phyloP scores from a whole-genome alignment of 1,140 invertebrate species.

The Drosophila kikkawai region DNA sequence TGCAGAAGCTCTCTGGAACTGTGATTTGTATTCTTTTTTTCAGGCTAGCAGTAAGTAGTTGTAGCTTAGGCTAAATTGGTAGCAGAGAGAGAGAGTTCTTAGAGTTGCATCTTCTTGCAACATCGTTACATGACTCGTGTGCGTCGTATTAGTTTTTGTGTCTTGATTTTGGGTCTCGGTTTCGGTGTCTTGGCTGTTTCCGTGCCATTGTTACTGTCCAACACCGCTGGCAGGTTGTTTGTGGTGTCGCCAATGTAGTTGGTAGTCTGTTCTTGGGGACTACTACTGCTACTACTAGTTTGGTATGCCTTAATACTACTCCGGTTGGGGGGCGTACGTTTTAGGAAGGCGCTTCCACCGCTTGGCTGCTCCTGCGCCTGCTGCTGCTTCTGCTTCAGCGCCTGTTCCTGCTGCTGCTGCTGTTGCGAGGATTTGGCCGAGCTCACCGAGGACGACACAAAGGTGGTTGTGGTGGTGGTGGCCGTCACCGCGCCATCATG shows the following conservation, averaged over 20 bases:
- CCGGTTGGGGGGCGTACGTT: conserved; percentile 78
- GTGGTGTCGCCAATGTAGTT: conserved; percentile 83
- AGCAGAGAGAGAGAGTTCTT: conserved; percentile 37
- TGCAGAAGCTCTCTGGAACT: conserved; percentile 34
- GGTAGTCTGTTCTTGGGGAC: conserved; percentile 65
- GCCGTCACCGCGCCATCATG: conserved; percentile 71
- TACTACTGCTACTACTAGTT: conserved; percentile 70
- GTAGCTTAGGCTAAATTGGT: conserved; percentile 49
- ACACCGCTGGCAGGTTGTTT: conserved; percentile 78
- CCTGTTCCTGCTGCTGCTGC: conserved; percentile 25
- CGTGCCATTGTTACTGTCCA: conserved; percentile 59
- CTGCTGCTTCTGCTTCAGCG: conserved; percentile 22
- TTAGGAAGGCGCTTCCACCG: conserved; percentile 71
- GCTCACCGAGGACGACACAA: conserved; percentile 67
- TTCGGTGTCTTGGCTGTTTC: conserved; percentile 71
- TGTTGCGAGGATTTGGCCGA: conserved; percentile 46
- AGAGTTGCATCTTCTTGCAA: conserved; percentile 1
- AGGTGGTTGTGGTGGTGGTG: conserved; percentile 49
- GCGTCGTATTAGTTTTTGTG: conserved; percentile 84
- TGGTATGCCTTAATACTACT: conserved; percentile 65
- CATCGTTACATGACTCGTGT: conserved; percentile 80
- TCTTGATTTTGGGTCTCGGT: conserved; percentile 83
- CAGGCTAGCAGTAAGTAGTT: conserved; percentile 58
- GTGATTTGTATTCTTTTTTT: conserved; percentile 6
- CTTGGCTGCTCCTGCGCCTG: conserved; percentile 45